phyloP scores from a whole-genome alignment of 2,888 invertebrate genomes.

The Synanthedon andrenaeformis region DNA sequence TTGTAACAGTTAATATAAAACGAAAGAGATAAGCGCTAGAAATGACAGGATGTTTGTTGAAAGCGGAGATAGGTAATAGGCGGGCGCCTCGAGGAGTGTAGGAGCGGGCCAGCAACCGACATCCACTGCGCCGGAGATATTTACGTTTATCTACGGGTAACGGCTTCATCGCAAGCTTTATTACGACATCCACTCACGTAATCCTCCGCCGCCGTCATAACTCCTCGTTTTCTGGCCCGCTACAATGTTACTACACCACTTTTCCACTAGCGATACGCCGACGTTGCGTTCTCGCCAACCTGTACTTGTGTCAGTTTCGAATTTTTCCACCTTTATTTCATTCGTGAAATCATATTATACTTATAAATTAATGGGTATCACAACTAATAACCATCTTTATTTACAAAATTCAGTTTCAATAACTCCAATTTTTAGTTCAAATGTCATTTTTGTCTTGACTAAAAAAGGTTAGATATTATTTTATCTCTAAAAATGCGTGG shows the following conservation, averaged over 20 bases:
- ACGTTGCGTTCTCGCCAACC: conserved; percentile 27
- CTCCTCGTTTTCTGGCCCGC: conserved; percentile 62
- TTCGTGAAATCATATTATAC: neutral
- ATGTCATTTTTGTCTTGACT: no score
- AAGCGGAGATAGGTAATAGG: conserved; percentile 5
- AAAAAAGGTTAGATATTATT: no score
- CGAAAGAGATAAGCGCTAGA: conserved; percentile 17
- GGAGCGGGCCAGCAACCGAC: conserved; percentile 28
- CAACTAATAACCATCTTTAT: no score
- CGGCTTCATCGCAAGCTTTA: conserved; percentile 71
- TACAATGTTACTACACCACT: conserved; percentile 59
- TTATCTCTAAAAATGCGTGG: no score
- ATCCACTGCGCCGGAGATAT: conserved; percentile 59
- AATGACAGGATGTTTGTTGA: conserved; percentile 13
- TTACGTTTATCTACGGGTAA: conserved; percentile 70
- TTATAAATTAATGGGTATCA: no score
- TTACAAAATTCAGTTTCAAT: no score
- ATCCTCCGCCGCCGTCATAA: conserved; percentile 67
- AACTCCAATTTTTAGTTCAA: no score
- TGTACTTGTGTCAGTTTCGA: neutral
- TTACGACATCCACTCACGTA: conserved; percentile 71
- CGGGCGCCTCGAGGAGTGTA: conserved; percentile 24
- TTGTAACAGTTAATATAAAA: neutral
- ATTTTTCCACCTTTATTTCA: conserved; percentile 3
- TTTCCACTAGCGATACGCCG: conserved; percentile 41